Base-by-base conservation (phyloP, 2,113 vertebrate genomes). In the Antechinus stuartii region DNA sequence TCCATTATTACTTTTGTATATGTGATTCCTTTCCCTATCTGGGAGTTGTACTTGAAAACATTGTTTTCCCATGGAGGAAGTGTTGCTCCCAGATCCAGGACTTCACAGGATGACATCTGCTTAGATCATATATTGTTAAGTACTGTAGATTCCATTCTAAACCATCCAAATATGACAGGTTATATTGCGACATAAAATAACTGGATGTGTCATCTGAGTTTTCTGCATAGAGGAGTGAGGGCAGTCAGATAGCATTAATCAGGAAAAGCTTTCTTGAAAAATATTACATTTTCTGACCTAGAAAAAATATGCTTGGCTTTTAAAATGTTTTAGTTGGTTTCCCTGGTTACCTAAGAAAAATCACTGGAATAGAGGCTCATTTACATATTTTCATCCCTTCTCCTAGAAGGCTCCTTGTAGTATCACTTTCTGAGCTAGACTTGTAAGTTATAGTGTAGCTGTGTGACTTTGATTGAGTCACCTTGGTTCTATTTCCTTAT, bases 261-360 rank as follows among this genome's bases (percentile, higher is more conserved):
- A 84, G 23, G 90, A 92, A 91, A n/a, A 0, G 14, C 93, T 55
- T 14, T 30, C 92, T 49, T 46, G 52, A 89, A 84, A n/a, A 84
- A 42, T 53, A 25, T 42, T 68, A 26, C 3, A 54, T 35, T 91
- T 94, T 47, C 91, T 25, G 30, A 12, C 57, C 57, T 49, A 84
- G 47, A 91, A 27, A 84, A 35, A 52, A 55, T 24, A 3, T 49
- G 42, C 76, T 84, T 49, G 52, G 57, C 54, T 94, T 84, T 91
- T 76, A 11, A 94, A 91, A 94, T 22, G 52, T 35, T 54, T 94
- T 42, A 54, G 54, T 30, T 46, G 35, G 22, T 47, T 91, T 84
- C 52, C 68, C 22, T 94, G 93, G 30, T 94, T 94, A 30, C 54
- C n/a, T 61, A 54, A 30, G 91, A 84, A 26, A 55, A 27, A 54